Evolutionary conservation across 30 jellyfish, hydroid and myxozoan genomes (phyloP).

Genomic region (Aurelia sp.): DNA sequence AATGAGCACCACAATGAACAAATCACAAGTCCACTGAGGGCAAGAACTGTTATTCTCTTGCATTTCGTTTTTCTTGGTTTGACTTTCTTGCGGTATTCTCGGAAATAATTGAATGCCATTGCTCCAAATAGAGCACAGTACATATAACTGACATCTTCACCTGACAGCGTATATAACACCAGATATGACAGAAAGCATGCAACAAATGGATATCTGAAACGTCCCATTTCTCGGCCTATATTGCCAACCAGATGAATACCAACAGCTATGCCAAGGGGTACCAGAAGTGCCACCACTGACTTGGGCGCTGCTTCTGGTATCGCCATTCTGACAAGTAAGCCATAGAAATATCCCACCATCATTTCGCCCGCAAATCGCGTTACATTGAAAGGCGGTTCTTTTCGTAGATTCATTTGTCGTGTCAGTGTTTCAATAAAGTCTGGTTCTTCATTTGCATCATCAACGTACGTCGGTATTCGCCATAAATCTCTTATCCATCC

Average conservation of each 20-base stretch:
- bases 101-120: slow-evolving; percentile 73
- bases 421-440: slow-evolving; percentile 70
- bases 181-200: slow-evolving; percentile 55
- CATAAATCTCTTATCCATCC: slow-evolving; percentile 99
- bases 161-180: slow-evolving; percentile 38
- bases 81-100: slow-evolving; percentile 65
- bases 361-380: slow-evolving; percentile 89
- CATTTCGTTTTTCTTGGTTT: slow-evolving; percentile 47
- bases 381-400: slow-evolving; percentile 78
- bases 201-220: slow-evolving; percentile 72
- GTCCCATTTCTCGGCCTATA: slow-evolving; percentile 91
- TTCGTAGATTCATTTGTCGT: slow-evolving; percentile 65
- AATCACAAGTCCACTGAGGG: slow-evolving; percentile 77
- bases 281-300: slow-evolving; percentile 58
- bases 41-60: slow-evolving; percentile 64
- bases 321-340: slow-evolving; percentile 85
- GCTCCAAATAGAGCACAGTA: slow-evolving; percentile 88
- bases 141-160: slow-evolving; percentile 88
- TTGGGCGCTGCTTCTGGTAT: slow-evolving; percentile 86
- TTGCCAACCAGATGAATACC: slow-evolving; percentile 95
- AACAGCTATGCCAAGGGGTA: slow-evolving; percentile 83
- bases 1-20: slow-evolving; percentile 88
- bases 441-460: slow-evolving; percentile 91
- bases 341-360: slow-evolving; percentile 94
- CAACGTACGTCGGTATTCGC: slow-evolving; percentile 97